Percentiles rank a stretch among this genome's conserved stretches.
phyloP scores from a whole-genome alignment of 2,113 vertebrate genomes.

The Mesoclemmys tuberculata region DNA sequence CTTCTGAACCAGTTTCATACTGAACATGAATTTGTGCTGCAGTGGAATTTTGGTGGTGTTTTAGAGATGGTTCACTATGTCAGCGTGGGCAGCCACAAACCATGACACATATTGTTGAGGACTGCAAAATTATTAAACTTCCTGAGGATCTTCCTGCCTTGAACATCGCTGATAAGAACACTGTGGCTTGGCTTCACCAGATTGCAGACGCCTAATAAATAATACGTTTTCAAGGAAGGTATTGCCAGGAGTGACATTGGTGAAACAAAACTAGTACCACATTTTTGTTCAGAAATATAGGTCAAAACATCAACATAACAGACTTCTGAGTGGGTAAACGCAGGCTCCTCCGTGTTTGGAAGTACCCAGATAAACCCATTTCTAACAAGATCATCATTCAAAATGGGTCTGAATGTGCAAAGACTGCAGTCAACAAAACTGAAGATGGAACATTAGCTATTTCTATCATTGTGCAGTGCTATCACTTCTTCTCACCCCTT shows the following conservation, averaged over 20 bases:
- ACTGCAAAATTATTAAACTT: too few relatives aligned
- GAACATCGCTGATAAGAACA: too few relatives aligned
- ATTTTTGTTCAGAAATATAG: background rate
- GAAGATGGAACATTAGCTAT: background rate
- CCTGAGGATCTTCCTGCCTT: too few relatives aligned
- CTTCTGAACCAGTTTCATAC: too few relatives aligned
- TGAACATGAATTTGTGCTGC: too few relatives aligned
- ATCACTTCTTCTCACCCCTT: background rate
- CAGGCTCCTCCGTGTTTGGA: background rate
- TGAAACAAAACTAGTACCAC: background rate
- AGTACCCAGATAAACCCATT: background rate
- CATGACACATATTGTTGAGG: too few relatives aligned
- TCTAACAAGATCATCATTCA: background rate
- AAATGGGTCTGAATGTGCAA: background rate
- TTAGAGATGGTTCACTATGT: too few relatives aligned
- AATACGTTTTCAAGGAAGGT: background rate
- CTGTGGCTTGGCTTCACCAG: too few relatives aligned
- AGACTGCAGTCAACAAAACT: background rate
- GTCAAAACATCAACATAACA: background rate
- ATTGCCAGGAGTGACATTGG: background rate
- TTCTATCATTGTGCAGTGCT: background rate
- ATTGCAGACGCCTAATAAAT: too few relatives aligned
- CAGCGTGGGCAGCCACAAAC: too few relatives aligned
- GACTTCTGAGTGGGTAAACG: background rate
- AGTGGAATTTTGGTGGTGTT: too few relatives aligned